Conservation (phyloP, 2,113 vertebrate genomes). For the Prunella himalayana region DNA sequence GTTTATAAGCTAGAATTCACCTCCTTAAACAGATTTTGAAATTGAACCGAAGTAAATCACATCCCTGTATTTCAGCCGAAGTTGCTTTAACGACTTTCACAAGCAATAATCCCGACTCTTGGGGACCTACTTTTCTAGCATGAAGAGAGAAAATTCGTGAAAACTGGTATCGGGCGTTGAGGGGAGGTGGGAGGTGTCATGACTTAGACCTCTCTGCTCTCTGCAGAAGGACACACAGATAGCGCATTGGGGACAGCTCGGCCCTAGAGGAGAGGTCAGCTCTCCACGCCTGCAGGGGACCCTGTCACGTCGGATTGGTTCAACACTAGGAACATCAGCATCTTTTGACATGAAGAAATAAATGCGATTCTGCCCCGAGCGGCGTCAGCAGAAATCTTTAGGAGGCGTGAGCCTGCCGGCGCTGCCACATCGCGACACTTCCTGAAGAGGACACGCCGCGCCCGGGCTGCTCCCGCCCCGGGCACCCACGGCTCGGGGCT, state of each 20-base stretch:
- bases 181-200: background rate
- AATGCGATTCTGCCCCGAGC: background rate
- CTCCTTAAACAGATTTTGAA: background rate
- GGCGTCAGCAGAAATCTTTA: background rate
- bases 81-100: background rate
- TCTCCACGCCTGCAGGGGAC: background rate
- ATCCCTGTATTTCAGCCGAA: background rate
- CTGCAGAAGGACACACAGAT: background rate
- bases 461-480: background rate
- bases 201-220: background rate
- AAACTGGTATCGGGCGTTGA: background rate
- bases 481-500: background rate
- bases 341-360: conserved; percentile 4
- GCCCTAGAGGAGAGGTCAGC: background rate
- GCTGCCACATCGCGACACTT: background rate
- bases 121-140: background rate
- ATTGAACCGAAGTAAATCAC: background rate
- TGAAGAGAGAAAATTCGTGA: background rate
- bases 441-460: background rate
- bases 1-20: background rate
- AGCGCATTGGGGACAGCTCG: background rate
- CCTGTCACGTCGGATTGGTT: background rate
- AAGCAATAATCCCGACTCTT: background rate
- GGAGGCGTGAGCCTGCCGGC: background rate
- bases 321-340: background rate